These are phyloP conservation scores for Equus przewalskii DNA, from an alignment of 2,113 vertebrate genomes.

Conservation along the genomic window DNA sequence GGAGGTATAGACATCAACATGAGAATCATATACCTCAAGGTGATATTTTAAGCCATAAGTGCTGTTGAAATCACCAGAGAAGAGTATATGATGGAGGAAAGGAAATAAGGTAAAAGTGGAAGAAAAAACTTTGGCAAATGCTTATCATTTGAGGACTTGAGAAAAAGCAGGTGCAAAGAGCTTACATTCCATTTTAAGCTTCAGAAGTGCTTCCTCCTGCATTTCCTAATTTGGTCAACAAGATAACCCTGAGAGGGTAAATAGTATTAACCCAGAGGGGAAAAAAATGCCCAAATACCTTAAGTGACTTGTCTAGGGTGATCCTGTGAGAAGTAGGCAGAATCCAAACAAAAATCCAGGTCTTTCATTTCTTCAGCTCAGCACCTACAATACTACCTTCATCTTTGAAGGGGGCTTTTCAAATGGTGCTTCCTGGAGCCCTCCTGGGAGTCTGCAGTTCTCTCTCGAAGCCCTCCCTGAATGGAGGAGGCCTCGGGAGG, in stretches of 20 bases:
- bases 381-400: neutral
- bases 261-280: neutral
- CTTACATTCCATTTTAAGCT: neutral
- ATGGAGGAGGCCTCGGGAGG: neutral
- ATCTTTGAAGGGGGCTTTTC: neutral
- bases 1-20: neutral
- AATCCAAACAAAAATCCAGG: neutral
- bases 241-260: neutral
- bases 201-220: constrained; percentile 24
- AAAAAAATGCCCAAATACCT: neutral
- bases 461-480: neutral
- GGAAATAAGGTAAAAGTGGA: constrained; percentile 3
- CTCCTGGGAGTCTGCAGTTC: neutral
- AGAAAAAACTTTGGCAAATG: neutral
- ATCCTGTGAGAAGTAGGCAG: neutral
- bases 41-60: constrained; percentile 1
- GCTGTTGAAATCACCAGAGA: neutral
- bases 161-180: neutral
- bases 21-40: neutral
- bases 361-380: neutral
- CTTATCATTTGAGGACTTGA: constrained; percentile 34
- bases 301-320: neutral
- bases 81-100: neutral
- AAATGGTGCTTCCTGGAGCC: neutral
- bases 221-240: constrained; percentile 42